Evolutionary conservation across 2,888 invertebrate genomes (phyloP).

Genomic region (Operophtera brumata): DNA sequence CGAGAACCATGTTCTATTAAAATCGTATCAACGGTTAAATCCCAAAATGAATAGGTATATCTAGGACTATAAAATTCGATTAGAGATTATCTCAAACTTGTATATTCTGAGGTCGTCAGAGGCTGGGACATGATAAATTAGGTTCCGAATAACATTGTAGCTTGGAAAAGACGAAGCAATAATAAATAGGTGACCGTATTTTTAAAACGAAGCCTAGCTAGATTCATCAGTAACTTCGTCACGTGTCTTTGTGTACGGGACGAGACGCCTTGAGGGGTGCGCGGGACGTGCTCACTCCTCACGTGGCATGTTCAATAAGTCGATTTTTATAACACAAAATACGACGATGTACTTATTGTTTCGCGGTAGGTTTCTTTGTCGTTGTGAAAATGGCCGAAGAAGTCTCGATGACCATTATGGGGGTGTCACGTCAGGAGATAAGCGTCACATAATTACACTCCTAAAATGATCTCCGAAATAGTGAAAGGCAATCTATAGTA

Average conservation of each 20-base stretch:
- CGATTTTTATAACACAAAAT: background rate
- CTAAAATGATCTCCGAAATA: too few species aligned
- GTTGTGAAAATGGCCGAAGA: background rate
- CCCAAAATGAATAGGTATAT: too few species aligned
- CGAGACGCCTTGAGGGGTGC: conserved; percentile 16
- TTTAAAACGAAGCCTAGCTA: conserved; percentile 8
- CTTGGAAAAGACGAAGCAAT: background rate
- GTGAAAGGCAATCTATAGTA: too few species aligned
- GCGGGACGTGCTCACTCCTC: conserved; percentile 21
- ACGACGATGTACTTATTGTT: background rate
- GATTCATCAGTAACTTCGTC: conserved; percentile 23
- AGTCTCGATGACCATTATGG: background rate
- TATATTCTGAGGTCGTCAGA: too few species aligned
- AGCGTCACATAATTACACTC: too few species aligned
- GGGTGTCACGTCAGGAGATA: too few species aligned
- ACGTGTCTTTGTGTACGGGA: conserved; percentile 16
- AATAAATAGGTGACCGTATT: conserved; percentile 5
- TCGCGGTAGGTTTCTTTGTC: background rate
- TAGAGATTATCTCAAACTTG: too few species aligned
- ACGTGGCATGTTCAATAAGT: background rate
- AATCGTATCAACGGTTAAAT: too few species aligned
- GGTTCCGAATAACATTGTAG: background rate
- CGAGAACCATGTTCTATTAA: too few species aligned
- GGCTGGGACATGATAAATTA: too few species aligned
- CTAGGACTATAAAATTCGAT: too few species aligned